Evolutionary conservation across 2,888 invertebrate genomes (phyloP).

Genomic region (Andrena fulva): DNA sequence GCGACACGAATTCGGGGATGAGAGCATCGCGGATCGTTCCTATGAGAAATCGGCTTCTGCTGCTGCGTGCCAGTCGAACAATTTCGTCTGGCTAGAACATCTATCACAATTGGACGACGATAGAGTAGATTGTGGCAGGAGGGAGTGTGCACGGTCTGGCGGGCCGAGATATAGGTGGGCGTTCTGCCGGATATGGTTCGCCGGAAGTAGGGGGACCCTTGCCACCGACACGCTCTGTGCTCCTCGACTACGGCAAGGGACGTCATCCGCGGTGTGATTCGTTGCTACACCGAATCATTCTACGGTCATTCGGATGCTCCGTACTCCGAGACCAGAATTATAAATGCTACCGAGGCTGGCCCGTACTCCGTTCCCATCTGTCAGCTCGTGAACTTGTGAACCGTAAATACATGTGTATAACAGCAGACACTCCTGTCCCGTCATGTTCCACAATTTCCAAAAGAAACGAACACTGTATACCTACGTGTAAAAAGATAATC

Average conservation of each 20-base stretch:
- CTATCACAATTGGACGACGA: slow-evolving; percentile 77
- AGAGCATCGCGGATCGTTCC: not conserved
- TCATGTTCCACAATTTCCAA: too few relatives aligned
- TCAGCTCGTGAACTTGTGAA: not conserved
- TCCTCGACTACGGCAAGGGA: slow-evolving; percentile 73
- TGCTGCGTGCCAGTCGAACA: slow-evolving; percentile 32
- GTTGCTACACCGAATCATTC: slow-evolving; percentile 70
- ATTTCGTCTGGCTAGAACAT: slow-evolving; percentile 67
- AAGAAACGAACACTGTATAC: too few relatives aligned
- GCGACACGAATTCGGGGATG: not conserved
- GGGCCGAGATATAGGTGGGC: slow-evolving; percentile 80
- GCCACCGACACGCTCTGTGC: slow-evolving; percentile 83
- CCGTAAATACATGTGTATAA: too few relatives aligned
- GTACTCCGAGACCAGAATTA: slow-evolving; percentile 28
- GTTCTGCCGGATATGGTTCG: slow-evolving; percentile 84
- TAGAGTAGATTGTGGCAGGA: slow-evolving; percentile 72
- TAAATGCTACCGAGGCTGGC: not conserved
- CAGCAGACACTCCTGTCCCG: too few relatives aligned
- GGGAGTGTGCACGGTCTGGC: slow-evolving; percentile 77
- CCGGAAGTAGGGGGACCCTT: slow-evolving; percentile 84
- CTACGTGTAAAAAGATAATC: slow-evolving; percentile 36
- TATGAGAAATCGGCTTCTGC: slow-evolving; percentile 10
- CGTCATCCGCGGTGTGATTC: slow-evolving; percentile 74
- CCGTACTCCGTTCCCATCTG: not conserved
- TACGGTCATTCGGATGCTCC: slow-evolving; percentile 41